These are phyloP conservation scores for Lichenostomus cassidix DNA, from an alignment of 2,113 vertebrate species.

Conservation along the genomic window DNA sequence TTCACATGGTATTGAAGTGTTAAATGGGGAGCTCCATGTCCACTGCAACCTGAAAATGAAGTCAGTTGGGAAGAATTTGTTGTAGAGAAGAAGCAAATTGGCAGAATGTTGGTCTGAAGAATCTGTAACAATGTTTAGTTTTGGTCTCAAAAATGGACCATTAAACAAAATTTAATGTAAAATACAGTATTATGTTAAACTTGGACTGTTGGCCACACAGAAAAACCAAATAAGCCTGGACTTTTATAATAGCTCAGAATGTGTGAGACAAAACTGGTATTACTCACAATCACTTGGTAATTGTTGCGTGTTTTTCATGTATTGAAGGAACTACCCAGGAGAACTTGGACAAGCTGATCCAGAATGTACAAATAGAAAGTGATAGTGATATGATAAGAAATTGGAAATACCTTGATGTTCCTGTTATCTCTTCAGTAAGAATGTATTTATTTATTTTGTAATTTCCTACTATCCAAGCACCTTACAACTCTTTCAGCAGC, in stretches of 20 bases:
- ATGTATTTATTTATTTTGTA: not conserved
- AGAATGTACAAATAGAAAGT: slow-evolving; percentile 90
- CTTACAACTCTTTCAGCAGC: not conserved
- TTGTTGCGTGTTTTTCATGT: not conserved
- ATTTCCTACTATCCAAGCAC: not conserved
- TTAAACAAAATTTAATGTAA: not conserved
- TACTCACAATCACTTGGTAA: not conserved
- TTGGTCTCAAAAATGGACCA: not conserved
- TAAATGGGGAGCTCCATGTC: not conserved
- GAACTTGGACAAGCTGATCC: slow-evolving; percentile 93
- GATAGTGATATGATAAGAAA: slow-evolving; percentile 92
- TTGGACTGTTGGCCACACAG: not conserved
- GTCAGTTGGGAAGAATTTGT: not conserved
- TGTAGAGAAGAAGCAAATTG: not conserved
- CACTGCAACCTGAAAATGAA: not conserved
- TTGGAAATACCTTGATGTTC: slow-evolving; percentile 91
- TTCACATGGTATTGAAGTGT: not conserved
- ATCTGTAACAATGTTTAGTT: not conserved
- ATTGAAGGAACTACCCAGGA: slow-evolving; percentile 91
- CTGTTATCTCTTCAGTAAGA: slow-evolving; percentile 79
- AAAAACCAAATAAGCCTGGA: not conserved
- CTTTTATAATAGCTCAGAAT: not conserved
- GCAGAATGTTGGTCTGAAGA: not conserved
- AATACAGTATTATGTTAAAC: not conserved
- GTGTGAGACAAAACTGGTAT: not conserved